Evolutionary conservation across 2,797 vertebrate species (phyloP), one percentile per base, ranked within the genome.

Genomic region (Vireo griseus): DNA sequence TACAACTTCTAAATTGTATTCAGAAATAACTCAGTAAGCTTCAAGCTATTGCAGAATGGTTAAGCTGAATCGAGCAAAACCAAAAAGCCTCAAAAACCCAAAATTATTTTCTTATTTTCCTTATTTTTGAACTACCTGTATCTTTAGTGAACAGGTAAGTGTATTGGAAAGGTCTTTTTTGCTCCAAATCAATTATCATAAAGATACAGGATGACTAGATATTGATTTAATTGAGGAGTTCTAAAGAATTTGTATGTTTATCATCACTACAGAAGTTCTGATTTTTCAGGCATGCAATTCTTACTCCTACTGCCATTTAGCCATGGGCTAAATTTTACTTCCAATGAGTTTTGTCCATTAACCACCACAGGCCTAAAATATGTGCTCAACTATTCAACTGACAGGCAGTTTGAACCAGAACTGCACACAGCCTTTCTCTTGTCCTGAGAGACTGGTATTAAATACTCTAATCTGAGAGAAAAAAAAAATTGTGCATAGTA

Each of bases 51-150:
- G 50, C 58, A 84, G 17, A 78, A 84, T 17, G 6, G 6, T 92
- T 55, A 79, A 81, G 8, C 2, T 65, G n/a, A 92, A 71, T 31
- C 50, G 68, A 35, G 12, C 4, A 52, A 94, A 85, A 74, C 2
- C 6, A 67, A 52, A 10, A 28, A 17, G 4, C 42, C 42, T 33
- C 5, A 63, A 77, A 83, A 72, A 4, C 0, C 0, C 17, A 35
- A 11, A 28, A 21, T 0, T 77, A 20, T 37, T 37, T 72, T 55
- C 7, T 37, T 57, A 5, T 59, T 83, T 67, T 78, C 88, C 12
- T 15, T 74, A 16, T 40, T 86, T 94, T 91, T 76, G 11, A 48
- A 14, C 18, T 47, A 10, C 14, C 7, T 42, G 5, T 37, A 44
- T 20, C 28, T 91, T 74, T 71, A 57, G 40, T 15, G 17, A 17